Base-by-base conservation (phyloP, 2,113 vertebrate genomes). In the Perognathus longimembris region DNA sequence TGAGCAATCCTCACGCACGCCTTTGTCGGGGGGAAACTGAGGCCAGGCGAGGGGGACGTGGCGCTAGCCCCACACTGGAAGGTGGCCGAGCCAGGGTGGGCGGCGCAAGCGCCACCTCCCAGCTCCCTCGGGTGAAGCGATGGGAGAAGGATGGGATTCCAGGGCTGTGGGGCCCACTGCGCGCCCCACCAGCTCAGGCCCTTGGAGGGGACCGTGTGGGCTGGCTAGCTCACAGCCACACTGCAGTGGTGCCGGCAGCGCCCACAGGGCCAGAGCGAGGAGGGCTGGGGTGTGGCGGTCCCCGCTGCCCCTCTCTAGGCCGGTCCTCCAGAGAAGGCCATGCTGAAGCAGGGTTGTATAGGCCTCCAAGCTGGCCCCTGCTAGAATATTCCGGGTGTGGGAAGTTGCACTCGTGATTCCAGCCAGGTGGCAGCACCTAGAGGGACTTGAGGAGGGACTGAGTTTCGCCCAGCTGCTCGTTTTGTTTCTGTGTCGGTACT, bases 1-100 rank as follows among this genome's bases (percentile, higher is more conserved):
- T 34, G 0, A 1, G 71, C 0, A 22, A 17, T 7, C 0, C 0
- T n/a, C 0, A 11, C 0, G 5, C 69, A 54, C 26, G 26, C 12
- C 8, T 32, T 28, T 21, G 6, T 70, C 3, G 1, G 22, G 45
- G 42, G 78, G 67, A 74, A 4, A 7, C 84, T 14, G 67, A 89
- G 76, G 38, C 82, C 7, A 2, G 0, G 2, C 26, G 4, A 57
- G 34, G 76, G 24, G 0, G 26, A 5, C 10, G 26, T 2, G 21
- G 5, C 0, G 8, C 22, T 4, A 17, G 34, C 42, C 59, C 34
- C 14, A 24, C 21, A 69, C 40, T 0, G 34, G 40, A 2, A 36
- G 1, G 32, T 4, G 7, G 82, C 12, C 32, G 34, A 5, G 1
- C 18, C 42, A 12, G 78, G 28, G 17, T 26, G 14, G 8, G 42